Evolutionary conservation across 2,113 vertebrate species (phyloP), one percentile per base, ranked within the genome.

Genomic region (Eupsittula cactorum): DNA sequence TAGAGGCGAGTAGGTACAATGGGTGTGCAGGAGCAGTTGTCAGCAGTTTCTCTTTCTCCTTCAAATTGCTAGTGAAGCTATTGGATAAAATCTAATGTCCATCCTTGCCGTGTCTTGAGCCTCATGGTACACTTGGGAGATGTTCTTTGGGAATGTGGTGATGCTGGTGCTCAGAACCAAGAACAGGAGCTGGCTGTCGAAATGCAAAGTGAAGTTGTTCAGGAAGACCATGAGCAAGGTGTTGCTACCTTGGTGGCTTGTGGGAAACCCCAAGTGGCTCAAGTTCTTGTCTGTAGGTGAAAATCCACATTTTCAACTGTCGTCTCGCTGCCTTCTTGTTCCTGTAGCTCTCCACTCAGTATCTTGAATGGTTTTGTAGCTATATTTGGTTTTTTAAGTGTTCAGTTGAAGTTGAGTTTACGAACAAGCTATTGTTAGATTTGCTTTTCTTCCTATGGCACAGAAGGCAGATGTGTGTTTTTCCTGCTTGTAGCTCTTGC

Each of bases 81-180:
- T 55, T 91, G 86, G 91, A 10, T 59, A 84, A 94, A 92, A 81
- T 70, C 73, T 82, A 55, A 29, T 73, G 33, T 55, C 80, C 63
- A 53, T 55, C 74, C 55, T 75, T 88, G 28, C 86, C 53, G 25
- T 1, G 6, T 71, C 63, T 74, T 67, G 76, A 88, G 69, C 92
- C 73, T 86, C 15, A 13, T 75, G 86, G 84, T 92, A 86, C 70
- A 84, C 50, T 52, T 47, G 91, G 47, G 91, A 94, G 83, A 37
- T 42, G 8, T 74, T 91, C 90, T 44, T 90, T 55, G 70, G 73
- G 65, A 55, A 42, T 67, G 28, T 19, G 65, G 41, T 92, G 63
- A 88, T 82, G 78, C 27, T 44, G 73, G 65, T 1, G 3, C 35
- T 91, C 20, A 3, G 1, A 7, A 49, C 39, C 44, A 62, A 69